Conservation (phyloP, 2,797 vertebrate genomes). For the Balearica regulorum region DNA sequence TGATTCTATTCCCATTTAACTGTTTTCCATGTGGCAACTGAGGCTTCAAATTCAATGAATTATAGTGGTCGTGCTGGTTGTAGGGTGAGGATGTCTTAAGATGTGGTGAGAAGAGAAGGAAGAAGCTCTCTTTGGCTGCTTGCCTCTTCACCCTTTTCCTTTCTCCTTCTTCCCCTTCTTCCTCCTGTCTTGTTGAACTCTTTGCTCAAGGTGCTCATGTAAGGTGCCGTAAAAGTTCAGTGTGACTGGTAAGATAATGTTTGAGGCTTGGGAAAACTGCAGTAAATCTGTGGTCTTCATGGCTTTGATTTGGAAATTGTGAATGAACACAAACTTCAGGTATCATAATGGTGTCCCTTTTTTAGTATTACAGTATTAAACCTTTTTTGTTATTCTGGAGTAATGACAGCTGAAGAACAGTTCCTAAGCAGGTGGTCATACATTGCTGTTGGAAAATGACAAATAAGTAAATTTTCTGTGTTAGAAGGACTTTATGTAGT, state of each 20-base stretch:
- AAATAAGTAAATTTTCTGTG: not conserved
- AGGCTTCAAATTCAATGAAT: not conserved
- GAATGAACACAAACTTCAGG: not conserved
- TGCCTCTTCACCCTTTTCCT: not conserved
- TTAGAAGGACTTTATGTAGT: not conserved
- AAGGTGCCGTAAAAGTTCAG: not conserved
- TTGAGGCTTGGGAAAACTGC: not conserved
- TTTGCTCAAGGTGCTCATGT: not conserved
- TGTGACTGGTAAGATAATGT: not conserved
- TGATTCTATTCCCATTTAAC: not conserved
- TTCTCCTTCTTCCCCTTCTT: not conserved
- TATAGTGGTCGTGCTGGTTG: not conserved
- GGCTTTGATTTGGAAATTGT: not conserved
- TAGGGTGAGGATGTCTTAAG: not conserved
- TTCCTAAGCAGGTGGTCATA: not conserved
- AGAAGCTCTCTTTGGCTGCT: not conserved
- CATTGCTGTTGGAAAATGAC: not conserved
- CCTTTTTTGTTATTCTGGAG: not conserved
- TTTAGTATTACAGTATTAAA: not conserved
- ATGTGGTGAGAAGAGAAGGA: not conserved
- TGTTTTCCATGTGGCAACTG: not conserved
- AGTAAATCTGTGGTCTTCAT: not conserved
- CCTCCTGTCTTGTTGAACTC: not conserved
- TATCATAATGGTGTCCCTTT: not conserved
- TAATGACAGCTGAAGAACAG: not conserved